phyloP scores from a whole-genome alignment of 1,140 invertebrate species.

The Apis cerana region DNA sequence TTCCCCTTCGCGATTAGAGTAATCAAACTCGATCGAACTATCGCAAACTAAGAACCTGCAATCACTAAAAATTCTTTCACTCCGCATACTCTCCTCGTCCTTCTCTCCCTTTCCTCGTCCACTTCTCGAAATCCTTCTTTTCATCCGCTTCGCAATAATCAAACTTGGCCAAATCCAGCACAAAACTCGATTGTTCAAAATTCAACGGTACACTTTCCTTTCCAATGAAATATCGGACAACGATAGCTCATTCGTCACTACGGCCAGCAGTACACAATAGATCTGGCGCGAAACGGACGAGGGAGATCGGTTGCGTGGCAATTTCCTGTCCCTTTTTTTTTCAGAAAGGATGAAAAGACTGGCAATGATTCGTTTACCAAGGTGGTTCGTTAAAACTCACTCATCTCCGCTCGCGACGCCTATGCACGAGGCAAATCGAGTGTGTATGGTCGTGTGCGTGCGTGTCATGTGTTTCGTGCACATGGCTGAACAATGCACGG shows the following conservation, averaged over 20 bases:
- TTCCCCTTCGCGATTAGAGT: too few species aligned
- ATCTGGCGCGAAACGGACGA: background rate
- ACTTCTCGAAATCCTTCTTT: too few species aligned
- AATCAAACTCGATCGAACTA: too few species aligned
- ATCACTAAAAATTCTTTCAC: background rate
- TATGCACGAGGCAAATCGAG: slow-evolving; percentile 18
- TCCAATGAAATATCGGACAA: too few species aligned
- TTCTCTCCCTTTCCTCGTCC: too few species aligned
- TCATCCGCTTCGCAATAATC: too few species aligned
- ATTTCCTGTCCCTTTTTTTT: slow-evolving; percentile 35
- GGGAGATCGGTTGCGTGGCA: slow-evolving; percentile 16
- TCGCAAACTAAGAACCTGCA: background rate
- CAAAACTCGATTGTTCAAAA: too few species aligned
- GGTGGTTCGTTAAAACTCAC: slow-evolving; percentile 38
- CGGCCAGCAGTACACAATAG: background rate
- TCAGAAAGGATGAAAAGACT: slow-evolving; percentile 31
- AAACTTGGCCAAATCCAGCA: too few species aligned
- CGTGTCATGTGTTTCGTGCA: slow-evolving; percentile 3
- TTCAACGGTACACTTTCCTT: too few species aligned
- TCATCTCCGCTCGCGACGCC: slow-evolving; percentile 29
- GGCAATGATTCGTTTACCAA: slow-evolving; percentile 45
- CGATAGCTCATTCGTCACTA: background rate
- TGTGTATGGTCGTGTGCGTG: background rate
- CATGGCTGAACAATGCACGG: slow-evolving; percentile 27
- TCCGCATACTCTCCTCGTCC: too few species aligned